These are phyloP conservation scores for Ctenopoma kingsleyae DNA, from an alignment of 2,797 vertebrate species.

Conservation along the genomic window DNA sequence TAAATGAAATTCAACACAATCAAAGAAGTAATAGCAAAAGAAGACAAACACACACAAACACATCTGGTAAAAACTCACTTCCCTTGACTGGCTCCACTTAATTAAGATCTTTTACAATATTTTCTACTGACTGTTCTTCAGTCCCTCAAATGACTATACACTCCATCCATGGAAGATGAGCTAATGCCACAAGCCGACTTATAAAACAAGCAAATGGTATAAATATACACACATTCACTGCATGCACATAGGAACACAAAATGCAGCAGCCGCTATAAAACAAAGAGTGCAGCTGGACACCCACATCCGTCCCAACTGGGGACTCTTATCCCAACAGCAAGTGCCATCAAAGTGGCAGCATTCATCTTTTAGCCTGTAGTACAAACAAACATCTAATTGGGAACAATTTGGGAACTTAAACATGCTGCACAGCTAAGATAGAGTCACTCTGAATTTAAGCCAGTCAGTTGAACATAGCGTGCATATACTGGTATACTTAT, in stretches of 20 bases:
- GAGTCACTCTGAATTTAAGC: constrained; percentile 48
- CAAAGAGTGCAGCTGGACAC: constrained; percentile 33
- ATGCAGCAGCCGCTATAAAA: constrained; percentile 32
- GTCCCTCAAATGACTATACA: not conserved
- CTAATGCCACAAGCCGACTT: constrained; percentile 19
- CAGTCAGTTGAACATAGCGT: constrained; percentile 39
- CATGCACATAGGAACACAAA: constrained; percentile 13
- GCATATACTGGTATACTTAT: constrained; percentile 40
- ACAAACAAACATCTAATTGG: constrained; percentile 66
- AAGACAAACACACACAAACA: constrained; percentile 10
- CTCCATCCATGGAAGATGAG: constrained; percentile 17
- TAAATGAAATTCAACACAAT: constrained; percentile 19
- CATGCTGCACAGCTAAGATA: constrained; percentile 37
- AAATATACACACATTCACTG: constrained; percentile 10
- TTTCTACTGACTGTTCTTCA: constrained; percentile 4
- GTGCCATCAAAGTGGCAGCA: constrained; percentile 48
- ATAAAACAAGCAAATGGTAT: constrained; percentile 22
- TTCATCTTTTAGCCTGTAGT: constrained; percentile 62
- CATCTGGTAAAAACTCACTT: not conserved
- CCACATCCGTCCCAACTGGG: constrained; percentile 50
- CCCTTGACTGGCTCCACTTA: constrained; percentile 12
- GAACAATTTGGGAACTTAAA: constrained; percentile 33
- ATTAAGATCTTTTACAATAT: constrained; percentile 8
- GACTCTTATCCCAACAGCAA: constrained; percentile 50
- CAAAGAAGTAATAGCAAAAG: constrained; percentile 24